These are phyloP conservation scores for Mythimna impura DNA, from an alignment of 2,888 invertebrate genomes.

Conservation along the genomic window DNA sequence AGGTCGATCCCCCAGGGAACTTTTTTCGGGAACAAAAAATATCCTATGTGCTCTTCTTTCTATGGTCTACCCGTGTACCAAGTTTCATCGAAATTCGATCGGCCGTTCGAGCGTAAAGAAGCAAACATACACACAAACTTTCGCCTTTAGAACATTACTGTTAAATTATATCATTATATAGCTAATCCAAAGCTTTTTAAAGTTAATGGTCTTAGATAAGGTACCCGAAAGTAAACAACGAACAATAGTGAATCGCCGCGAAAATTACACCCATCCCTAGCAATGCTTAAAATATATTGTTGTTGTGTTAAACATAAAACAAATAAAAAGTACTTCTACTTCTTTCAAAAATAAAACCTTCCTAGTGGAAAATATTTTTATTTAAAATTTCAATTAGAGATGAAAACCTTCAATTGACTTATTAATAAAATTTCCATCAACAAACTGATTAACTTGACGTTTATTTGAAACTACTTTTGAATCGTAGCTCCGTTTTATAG, in stretches of 20 bases:
- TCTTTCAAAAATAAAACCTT: neutral
- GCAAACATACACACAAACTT: too few species aligned
- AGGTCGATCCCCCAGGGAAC: too few species aligned
- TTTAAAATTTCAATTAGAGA: neutral
- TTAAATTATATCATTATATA: neutral
- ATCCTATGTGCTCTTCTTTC: too few species aligned
- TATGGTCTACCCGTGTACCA: neutral
- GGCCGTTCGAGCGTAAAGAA: neutral
- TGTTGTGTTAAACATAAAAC: neutral
- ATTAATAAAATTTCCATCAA: neutral
- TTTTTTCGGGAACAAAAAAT: too few species aligned
- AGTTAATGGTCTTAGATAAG: neutral
- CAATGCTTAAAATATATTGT: neutral
- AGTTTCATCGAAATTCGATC: neutral
- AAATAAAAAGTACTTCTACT: neutral
- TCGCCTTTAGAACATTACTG: too few species aligned
- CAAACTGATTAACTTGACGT: conserved; percentile 12
- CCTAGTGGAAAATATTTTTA: neutral
- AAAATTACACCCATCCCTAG: neutral
- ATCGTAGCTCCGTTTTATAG: neutral
- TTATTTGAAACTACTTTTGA: conserved; percentile 8
- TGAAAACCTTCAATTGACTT: neutral
- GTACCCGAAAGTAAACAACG: conserved; percentile 1
- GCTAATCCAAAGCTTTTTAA: neutral
- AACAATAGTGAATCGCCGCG: neutral